Base-by-base conservation (phyloP, 35 echinoderm and acorn worm species). In the Ptychodera flava region DNA sequence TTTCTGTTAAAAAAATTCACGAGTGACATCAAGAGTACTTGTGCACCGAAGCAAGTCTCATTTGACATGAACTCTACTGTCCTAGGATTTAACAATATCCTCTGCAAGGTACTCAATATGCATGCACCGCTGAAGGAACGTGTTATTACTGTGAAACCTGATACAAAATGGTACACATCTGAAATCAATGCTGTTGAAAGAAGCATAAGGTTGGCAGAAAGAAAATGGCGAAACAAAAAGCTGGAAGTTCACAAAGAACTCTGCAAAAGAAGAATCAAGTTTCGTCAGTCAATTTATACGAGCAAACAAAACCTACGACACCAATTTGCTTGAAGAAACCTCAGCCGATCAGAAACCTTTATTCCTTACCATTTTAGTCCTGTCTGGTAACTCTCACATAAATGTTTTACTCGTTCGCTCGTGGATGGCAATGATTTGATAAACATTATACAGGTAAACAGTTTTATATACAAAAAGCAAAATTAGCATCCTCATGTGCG, bases 81-180 rank as follows among this genome's bases (percentile, higher is more conserved):
- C n/a, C n/a, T n/a, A n/a, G n/a, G n/a, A n/a, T n/a, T n/a, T n/a
- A n/a, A n/a, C n/a, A n/a, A 0, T 1, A 29, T 36, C 35, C 34
- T 86, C 1, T 2, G 35, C 0, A n/a, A 0, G 1, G 0, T 85
- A 34, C 36, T 91, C 31, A 38, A 76, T 35, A 53, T 33, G 30
- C 85, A 91, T 82, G 90, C 90, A 37, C 85, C 90, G 36, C 64
- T 85, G 83, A 91, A 83, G 32, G 78, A 33, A 35, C 85, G 85
- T 33, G 77, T 28, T n/a, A 80, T 87, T 35, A 87, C 33, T 45
- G 76, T 87, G 28, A 81, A 80, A 33, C 85, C 85, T 45, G 87
- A 91, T 78, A 88, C 85, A 14, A 38, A 15, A n/a, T 91, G 90
- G 90, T 91, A 91, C 79, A 88, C 87, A 34, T 32, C 52, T 30